Conservation (phyloP, 2,888 invertebrate genomes). For the Andrena hattorfiana region DNA sequence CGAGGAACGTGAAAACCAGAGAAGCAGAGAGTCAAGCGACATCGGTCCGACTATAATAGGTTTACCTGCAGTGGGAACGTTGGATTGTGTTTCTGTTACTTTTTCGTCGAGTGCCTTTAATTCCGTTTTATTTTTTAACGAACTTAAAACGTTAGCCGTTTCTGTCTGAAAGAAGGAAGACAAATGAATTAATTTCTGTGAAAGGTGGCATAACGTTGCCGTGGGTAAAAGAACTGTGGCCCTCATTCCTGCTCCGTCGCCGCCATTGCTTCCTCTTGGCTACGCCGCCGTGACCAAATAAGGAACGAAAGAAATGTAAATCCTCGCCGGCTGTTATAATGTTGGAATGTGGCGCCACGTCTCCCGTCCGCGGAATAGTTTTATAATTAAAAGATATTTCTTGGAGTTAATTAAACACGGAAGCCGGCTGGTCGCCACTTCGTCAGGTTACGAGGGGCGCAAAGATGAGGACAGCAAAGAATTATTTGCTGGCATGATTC, state of each 20-base stretch:
- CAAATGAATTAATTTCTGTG: conserved; percentile 38
- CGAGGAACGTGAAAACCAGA: not conserved
- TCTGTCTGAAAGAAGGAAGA: not conserved
- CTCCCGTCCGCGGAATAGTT: conserved; percentile 70
- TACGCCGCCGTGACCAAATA: not conserved
- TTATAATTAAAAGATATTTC: conserved; percentile 80
- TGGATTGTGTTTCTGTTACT: conserved; percentile 9
- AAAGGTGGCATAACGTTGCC: conserved; percentile 3
- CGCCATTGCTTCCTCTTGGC: not conserved
- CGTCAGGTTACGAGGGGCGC: conserved; percentile 45
- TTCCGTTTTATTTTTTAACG: conserved; percentile 14
- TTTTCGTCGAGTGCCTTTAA: conserved; percentile 5
- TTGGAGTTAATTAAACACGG: conserved; percentile 80
- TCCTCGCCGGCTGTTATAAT: conserved; percentile 68
- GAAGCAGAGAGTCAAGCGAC: not conserved
- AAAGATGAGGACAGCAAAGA: conserved; percentile 59
- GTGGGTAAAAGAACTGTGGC: conserved; percentile 2
- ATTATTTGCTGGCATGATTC: conserved; percentile 81
- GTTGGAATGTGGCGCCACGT: conserved; percentile 62
- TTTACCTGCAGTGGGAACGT: not conserved
- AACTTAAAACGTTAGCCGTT: conserved; percentile 8
- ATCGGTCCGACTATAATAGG: conserved; percentile 38
- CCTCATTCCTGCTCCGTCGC: not conserved
- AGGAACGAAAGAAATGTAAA: conserved; percentile 55
- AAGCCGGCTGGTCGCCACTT: conserved; percentile 41